Evolutionary conservation across 2,797 vertebrate genomes (phyloP), one percentile per base, ranked within the genome.

Genomic region (Lemur catta): DNA sequence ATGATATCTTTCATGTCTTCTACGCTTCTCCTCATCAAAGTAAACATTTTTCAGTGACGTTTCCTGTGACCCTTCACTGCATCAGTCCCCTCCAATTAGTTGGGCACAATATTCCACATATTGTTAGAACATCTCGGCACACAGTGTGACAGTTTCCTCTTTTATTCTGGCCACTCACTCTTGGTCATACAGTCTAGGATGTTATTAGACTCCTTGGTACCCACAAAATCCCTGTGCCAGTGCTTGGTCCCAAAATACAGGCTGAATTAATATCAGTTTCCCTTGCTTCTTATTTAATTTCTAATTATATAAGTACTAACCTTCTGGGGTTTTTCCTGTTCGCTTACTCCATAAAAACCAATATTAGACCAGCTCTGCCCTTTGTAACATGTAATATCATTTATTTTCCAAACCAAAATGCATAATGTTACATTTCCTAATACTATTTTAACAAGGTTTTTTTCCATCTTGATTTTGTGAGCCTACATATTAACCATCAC

Each of bases 281-380:
- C 50, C 76, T 89, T 81, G 11, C 48, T 84, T 71, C 30, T 59
- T 69, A 59, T 61, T 90, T 82, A 78, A 92, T 76, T 95, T 87
- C 61, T 84, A 92, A 80, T 92, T 67, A 50, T 11, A 6, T n/a
- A 87, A 89, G 1, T 30, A 26, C 41, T n/a, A 71, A 28, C 46
- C n/a, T 94, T 65, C 46, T 76, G 7, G 28, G 75, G 89, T 81
- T 67, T 92, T 95, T 43, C 17, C 74, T 48, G 14, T 88, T 52
- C 89, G 43, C 46, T 91, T 75, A n/a, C 57, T 90, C 78, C 33
- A 12, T 65, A 55, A 80, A 80, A 90, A 72, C 14, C 18, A 59
- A 12, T 59, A 72, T 57, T 67, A 48, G 35, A 55, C 24, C 7
- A 65, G 8, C 18, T 84, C 4, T 88, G 17, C 24, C 41, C 20